These are phyloP conservation scores for Trididemnum clinides DNA, from an alignment of 23 tunicate species.

Conservation along the genomic window DNA sequence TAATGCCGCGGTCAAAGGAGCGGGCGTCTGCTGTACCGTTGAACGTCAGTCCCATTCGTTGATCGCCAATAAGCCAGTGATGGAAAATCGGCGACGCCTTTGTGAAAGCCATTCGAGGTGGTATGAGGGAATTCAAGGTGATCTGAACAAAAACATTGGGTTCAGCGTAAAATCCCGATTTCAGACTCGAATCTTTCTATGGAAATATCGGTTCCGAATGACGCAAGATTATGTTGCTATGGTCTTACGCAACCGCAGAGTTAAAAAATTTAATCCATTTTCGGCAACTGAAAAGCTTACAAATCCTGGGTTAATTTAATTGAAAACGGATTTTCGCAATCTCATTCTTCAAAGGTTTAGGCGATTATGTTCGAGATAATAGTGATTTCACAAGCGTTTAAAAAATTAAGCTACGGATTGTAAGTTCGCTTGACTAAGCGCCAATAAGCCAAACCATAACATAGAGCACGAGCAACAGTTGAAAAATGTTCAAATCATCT, in stretches of 20 bases:
- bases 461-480: neutral
- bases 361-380: neutral
- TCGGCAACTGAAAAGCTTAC: too few species aligned
- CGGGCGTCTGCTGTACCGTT: conserved; percentile 92
- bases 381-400: neutral
- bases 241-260: too few species aligned
- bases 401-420: neutral
- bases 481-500: neutral
- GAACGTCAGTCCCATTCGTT: conserved; percentile 84
- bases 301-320: too few species aligned
- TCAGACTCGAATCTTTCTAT: too few species aligned
- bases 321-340: too few species aligned
- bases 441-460: neutral
- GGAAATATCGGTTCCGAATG: too few species aligned
- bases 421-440: neutral
- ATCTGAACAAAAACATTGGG: conserved; percentile 57
- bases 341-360: too few species aligned
- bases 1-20: conserved; percentile 90
- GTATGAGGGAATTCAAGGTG: conserved; percentile 80
- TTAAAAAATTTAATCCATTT: too few species aligned
- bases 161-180: too few species aligned
- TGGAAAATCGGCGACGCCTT: conserved; percentile 77
- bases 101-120: conserved; percentile 76
- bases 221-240: too few species aligned
- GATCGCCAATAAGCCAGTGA: conserved; percentile 79